phyloP scores from a whole-genome alignment of 53 echinoderm and acorn worm species.

The Mesocentrotus franciscanus region DNA sequence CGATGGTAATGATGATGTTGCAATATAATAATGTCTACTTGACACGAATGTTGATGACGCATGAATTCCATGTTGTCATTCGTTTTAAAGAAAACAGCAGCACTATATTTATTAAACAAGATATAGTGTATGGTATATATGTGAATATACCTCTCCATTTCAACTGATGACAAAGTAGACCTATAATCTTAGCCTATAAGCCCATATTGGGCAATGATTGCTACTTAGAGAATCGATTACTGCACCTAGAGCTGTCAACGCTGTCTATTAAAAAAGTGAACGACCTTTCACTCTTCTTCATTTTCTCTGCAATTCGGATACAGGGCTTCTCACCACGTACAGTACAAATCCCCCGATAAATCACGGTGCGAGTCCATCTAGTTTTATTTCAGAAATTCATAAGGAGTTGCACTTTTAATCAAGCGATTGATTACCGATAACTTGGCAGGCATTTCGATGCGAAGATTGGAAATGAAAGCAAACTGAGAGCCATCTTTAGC shows the following conservation, averaged over 20 bases:
- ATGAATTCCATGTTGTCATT: no score
- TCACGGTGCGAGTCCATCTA: neutral
- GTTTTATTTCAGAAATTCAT: neutral
- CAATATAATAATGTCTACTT: no score
- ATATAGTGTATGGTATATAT: no score
- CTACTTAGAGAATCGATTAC: no score
- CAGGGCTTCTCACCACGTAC: neutral
- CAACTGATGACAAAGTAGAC: no score
- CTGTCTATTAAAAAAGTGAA: neutral
- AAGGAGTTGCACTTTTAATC: conserved; percentile 49
- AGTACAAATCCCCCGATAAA: neutral
- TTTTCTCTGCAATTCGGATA: neutral
- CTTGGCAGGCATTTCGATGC: neutral
- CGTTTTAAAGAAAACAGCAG: no score
- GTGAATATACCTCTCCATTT: no score
- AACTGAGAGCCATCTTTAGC: conserved; percentile 26
- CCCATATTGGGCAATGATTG: no score
- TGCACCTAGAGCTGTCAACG: neutral
- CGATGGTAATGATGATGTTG: no score
- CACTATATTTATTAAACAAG: no score
- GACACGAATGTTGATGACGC: no score
- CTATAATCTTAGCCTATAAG: no score
- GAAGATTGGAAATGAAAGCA: conserved; percentile 1
- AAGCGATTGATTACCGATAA: conserved; percentile 54
- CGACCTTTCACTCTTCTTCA: neutral